Conservation (phyloP, 2,797 vertebrate genomes). For the Tolypeutes matacus region DNA sequence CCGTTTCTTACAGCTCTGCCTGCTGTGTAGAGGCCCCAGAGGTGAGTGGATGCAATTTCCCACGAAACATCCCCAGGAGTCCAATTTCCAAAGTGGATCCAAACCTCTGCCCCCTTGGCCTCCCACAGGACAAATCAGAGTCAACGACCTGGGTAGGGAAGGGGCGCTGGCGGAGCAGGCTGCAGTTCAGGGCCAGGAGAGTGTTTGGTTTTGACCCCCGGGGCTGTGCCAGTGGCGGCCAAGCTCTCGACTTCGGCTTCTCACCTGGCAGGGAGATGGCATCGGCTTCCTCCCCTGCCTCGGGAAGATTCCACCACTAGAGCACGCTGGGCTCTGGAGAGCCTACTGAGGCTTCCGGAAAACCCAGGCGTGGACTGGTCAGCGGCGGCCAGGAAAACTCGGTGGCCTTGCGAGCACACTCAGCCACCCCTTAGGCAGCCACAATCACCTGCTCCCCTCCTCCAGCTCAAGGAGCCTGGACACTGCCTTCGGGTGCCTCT, state of each 20-base stretch:
- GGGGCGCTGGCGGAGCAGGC: background rate
- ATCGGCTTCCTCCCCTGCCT: background rate
- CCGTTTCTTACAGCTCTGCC: background rate
- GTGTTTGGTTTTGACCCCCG: background rate
- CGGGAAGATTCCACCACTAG: background rate
- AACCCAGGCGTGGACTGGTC: too few relatives aligned
- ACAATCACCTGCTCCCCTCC: background rate
- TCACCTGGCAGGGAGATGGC: background rate
- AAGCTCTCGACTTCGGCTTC: background rate
- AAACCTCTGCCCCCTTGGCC: background rate
- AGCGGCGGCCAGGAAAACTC: too few relatives aligned
- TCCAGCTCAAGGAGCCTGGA: background rate
- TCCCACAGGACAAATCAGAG: accelerated
- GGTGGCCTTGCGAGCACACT: background rate
- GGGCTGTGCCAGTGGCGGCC: background rate
- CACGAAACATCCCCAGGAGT: background rate
- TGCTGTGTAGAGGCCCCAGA: background rate
- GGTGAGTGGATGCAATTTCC: background rate
- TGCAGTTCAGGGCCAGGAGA: background rate
- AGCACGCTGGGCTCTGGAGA: accelerated
- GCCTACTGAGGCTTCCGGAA: background rate
- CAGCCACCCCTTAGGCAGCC: background rate
- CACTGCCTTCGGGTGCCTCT: too few relatives aligned
- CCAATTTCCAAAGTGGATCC: background rate
- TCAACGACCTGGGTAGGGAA: background rate